These are phyloP conservation scores for Podotricha telesiphe DNA, from an alignment of 2,888 invertebrate genomes.

Conservation along the genomic window DNA sequence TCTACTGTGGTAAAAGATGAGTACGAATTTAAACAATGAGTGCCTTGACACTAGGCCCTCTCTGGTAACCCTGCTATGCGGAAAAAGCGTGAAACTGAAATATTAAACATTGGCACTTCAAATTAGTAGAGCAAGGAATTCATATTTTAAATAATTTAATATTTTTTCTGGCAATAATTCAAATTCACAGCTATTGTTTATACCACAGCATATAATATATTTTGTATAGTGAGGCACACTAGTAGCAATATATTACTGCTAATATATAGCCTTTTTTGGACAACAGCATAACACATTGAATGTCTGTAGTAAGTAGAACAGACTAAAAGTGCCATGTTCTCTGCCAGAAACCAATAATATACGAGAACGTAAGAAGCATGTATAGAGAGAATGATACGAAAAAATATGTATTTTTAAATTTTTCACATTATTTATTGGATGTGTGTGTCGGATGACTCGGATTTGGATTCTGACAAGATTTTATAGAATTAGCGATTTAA, in stretches of 20 bases:
- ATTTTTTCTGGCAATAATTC: too few relatives aligned
- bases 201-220: background rate
- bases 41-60: too few relatives aligned
- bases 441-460: background rate
- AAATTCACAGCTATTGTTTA: too few relatives aligned
- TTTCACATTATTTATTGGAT: slow-evolving; percentile 4
- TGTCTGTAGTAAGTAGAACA: slow-evolving; percentile 3
- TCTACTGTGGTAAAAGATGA: too few relatives aligned
- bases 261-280: background rate
- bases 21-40: too few relatives aligned
- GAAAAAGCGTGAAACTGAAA: too few relatives aligned
- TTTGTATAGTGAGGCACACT: background rate
- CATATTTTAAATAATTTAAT: too few relatives aligned
- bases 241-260: background rate
- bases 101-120: too few relatives aligned
- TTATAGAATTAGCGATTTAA: background rate
- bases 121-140: too few relatives aligned
- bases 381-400: slow-evolving; percentile 3
- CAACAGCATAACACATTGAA: slow-evolving; percentile 11
- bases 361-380: background rate
- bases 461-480: background rate
- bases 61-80: too few relatives aligned
- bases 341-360: slow-evolving; percentile 16
- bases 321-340: slow-evolving; percentile 9
- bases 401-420: background rate